Base-by-base conservation (phyloP, 2,797 vertebrate genomes). In the Dendrocincla fuliginosa region DNA sequence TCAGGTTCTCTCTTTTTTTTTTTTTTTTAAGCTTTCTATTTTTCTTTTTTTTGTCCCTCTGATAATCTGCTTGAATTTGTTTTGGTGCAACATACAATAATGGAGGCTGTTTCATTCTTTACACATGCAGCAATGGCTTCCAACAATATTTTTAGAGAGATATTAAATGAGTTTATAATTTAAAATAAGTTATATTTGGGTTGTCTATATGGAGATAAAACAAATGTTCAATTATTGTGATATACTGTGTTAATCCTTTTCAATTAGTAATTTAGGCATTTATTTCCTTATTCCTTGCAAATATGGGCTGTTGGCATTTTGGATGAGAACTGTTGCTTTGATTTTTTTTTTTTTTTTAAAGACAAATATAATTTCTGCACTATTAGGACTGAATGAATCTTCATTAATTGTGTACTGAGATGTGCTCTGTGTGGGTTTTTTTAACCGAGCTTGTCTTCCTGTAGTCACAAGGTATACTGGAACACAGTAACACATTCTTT, bases 401-500 rank as follows among this genome's bases (percentile, higher is more conserved):
- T 98, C 98, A 98, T 98, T 98, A 98, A 97, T 97, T 99, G 98
- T 99, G 98, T 98, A 98, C 97, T 97, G 98, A 98, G 97, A 98
- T 98, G 98, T 98, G 98, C 98, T 99, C 98, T 98, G 98, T 99
- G 99, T 99, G 98, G 98, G 90, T 85, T 77, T 92, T 71, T 94
- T 82, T 9, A 47, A 98, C 97, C 97, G 96, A 99, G 98, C 98
- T 98, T 98, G 98, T 99, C 99, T 99, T 99, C 98, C 99, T 98
- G 98, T 98, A 97, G 98, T 98, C 98, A 98, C 98, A 95, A 97
- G 98, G 98, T 98, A 98, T 98, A 98, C 97, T 98, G 98, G 98
- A 98, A 98, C 98, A 98, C 98, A 98, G 97, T 98, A 97, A 98
- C 97, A 98, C 96, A 88, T 98, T 98, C 97, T 97, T 98, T 98